These are phyloP conservation scores for Palloptera scutellata DNA, from an alignment of 2,888 invertebrate genomes.

Conservation along the genomic window DNA sequence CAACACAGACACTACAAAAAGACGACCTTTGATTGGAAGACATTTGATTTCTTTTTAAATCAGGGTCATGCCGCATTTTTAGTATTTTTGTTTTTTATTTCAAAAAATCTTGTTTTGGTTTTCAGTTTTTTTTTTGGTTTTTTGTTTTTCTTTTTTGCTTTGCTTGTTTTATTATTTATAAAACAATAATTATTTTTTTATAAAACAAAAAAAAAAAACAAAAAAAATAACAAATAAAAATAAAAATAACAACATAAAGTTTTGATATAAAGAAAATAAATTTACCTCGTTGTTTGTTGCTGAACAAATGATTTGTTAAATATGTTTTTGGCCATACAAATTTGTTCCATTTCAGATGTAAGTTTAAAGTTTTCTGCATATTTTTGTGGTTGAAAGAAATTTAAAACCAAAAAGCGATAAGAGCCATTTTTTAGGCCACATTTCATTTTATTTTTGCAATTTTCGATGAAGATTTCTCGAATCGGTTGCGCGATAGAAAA, in stretches of 20 bases:
- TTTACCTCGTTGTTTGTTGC: not conserved
- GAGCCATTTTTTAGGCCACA: too few relatives aligned
- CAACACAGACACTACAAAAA: constrained; percentile 58
- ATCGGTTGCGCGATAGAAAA: too few relatives aligned
- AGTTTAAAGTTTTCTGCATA: too few relatives aligned
- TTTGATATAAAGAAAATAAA: not conserved
- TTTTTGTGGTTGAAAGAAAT: too few relatives aligned
- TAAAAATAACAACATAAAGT: not conserved
- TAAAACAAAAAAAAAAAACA: not conserved
- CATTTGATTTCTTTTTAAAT: constrained; percentile 65
- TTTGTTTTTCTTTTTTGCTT: constrained; percentile 37
- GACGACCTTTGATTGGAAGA: constrained; percentile 65
- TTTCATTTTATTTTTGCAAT: too few relatives aligned
- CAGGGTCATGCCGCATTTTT: constrained; percentile 63
- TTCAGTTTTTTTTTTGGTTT: constrained; percentile 24
- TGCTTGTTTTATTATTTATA: not conserved
- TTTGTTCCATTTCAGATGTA: too few relatives aligned
- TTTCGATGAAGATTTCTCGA: too few relatives aligned
- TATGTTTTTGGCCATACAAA: too few relatives aligned
- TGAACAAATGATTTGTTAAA: too few relatives aligned
- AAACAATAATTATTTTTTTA: not conserved
- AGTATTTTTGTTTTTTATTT: constrained; percentile 37
- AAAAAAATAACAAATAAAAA: not conserved
- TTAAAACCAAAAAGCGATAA: too few relatives aligned
- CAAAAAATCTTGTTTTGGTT: constrained; percentile 34